Evolutionary conservation across 2,888 invertebrate species (phyloP), one percentile per base, ranked within the genome.

Genomic region (Orthosia gracilis): DNA sequence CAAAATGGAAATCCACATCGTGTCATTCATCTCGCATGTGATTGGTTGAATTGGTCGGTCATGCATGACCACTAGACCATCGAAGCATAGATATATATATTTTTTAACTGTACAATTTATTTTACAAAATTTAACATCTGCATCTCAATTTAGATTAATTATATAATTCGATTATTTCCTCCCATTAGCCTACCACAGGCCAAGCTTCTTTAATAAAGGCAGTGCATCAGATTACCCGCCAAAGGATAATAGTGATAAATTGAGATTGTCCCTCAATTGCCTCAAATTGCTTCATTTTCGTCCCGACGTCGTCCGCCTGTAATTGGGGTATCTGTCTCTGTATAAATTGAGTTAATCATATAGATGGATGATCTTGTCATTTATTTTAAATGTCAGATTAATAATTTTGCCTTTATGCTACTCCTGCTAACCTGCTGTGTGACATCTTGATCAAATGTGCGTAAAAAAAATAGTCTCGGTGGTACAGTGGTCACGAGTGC

Each of bases 281-380:
- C 88, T 89, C 90, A 94, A 95, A 95, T 95, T 95, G 92, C 95
- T 95, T 94, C 79, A 94, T 95, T 92, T 89, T 85, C 88, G 78
- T 80, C 82, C 84, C 85, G 83, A 82, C 80, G 80, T 83, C 85
- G 89, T 87, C 91, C 85, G 83, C 89, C 79, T 80, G 87, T 91
- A 92, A 91, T 92, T 91, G 89, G 84, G 84, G 80, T 83, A 86
- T 86, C 84, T 86, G 83, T 87, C 79, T 81, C 76, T 78, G 67
- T 74, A 75, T 76, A 82, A 78, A 76, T 80, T 78, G 70, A 65
- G 69, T 72, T 79, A 82, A 82, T 76, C 67, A 74, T 75, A 74
- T 40, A 62, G 62, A 67, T 59, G 62, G 64, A 72, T 77, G 78
- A 81, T 83, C 63, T 77, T 76, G 83, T 84, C 63, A 85, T 87